Evolutionary conservation across 2,797 vertebrate species (phyloP).

Genomic region (Pogoniulus pusillus): DNA sequence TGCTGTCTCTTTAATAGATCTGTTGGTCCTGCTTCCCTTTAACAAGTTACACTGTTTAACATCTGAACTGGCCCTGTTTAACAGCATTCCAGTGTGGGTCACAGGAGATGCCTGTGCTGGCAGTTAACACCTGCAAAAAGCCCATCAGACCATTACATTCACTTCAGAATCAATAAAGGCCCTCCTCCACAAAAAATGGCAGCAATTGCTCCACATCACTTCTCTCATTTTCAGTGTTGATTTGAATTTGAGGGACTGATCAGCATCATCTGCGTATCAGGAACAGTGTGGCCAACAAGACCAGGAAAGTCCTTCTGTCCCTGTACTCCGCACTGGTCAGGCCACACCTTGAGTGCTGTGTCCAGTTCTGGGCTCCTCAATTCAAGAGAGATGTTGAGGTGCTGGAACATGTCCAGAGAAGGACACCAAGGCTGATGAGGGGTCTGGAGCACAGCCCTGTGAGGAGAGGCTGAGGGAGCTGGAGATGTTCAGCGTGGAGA

Average conservation of each 20-base stretch:
- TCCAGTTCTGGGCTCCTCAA: no score
- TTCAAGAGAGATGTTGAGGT: no score
- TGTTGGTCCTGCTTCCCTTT: background rate
- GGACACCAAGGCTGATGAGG: no score
- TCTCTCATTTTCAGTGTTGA: background rate
- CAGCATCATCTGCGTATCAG: background rate
- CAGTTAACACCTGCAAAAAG: background rate
- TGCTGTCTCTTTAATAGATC: background rate
- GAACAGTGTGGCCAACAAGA: background rate
- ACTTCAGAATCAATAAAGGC: background rate
- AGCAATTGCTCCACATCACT: background rate
- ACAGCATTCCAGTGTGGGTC: accelerated
- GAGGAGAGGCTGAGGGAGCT: no score
- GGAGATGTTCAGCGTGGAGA: no score
- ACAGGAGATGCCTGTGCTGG: background rate
- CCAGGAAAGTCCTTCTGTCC: no score
- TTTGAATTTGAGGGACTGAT: background rate
- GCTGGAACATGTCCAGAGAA: no score
- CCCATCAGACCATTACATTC: background rate
- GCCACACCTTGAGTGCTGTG: no score
- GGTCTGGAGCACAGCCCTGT: no score
- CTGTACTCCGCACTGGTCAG: no score
- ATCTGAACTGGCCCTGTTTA: background rate
- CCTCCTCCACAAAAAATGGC: background rate
- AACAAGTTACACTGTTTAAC: background rate